phyloP scores from a whole-genome alignment of 2,797 vertebrate species.

The Acanthurus tractus region DNA sequence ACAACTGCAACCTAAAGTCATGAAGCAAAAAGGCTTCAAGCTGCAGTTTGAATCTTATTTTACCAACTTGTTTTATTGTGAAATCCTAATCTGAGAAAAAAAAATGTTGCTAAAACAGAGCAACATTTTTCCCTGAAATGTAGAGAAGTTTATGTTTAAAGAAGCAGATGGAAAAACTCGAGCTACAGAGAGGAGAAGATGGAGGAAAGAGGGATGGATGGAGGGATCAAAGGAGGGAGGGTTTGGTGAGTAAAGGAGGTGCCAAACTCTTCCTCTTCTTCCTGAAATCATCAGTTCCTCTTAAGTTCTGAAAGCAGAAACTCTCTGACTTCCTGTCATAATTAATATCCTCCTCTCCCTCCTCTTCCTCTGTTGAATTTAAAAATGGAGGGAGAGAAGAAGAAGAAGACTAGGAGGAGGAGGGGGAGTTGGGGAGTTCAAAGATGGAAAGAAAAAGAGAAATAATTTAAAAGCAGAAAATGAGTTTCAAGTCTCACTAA shows the following conservation, averaged over 20 bases:
- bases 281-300: slow-evolving; percentile 12
- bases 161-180: background rate
- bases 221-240: background rate
- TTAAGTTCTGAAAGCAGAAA: background rate
- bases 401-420: background rate
- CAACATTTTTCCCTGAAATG: background rate
- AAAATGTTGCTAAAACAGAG: background rate
- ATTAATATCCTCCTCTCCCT: background rate
- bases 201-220: background rate
- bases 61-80: too few species aligned
- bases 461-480: background rate
- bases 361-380: slow-evolving; percentile 19
- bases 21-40: too few species aligned
- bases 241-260: slow-evolving; percentile 17
- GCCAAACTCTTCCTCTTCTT: background rate
- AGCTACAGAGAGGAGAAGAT: background rate
- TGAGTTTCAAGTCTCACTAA: slow-evolving; percentile 5
- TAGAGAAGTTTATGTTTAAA: background rate
- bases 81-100: background rate
- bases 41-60: background rate
- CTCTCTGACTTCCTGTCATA: slow-evolving; percentile 24
- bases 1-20: background rate
- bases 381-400: slow-evolving; percentile 22
- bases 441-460: slow-evolving; percentile 5
- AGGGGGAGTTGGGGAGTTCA: slow-evolving; percentile 1